phyloP scores from a whole-genome alignment of 92 coral and sea anemone genomes.

The Heliopora coerulea region DNA sequence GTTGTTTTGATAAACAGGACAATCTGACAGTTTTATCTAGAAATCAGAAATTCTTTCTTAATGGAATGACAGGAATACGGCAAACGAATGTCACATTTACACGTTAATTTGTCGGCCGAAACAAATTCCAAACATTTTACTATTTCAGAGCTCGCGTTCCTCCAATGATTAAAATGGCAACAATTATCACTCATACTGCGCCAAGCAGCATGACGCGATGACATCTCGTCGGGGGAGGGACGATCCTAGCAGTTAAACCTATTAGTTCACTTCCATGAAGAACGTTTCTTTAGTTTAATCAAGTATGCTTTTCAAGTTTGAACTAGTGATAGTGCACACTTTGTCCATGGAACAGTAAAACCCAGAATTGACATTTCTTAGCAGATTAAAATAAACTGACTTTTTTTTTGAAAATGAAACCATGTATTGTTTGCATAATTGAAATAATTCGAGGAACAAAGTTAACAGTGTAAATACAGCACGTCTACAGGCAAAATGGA shows the following conservation, averaged over 20 bases:
- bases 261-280: no score
- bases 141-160: neutral
- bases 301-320: no score
- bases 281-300: no score
- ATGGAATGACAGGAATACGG: constrained; percentile 5
- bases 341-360: no score
- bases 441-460: no score
- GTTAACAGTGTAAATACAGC: no score
- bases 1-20: constrained; percentile 29
- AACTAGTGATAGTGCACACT: no score
- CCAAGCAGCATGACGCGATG: neutral
- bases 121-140: neutral
- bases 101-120: neutral
- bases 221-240: neutral
- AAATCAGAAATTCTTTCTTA: neutral
- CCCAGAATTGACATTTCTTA: no score
- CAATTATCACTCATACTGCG: neutral
- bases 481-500: no score
- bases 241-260: constrained; percentile 2
- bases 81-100: neutral
- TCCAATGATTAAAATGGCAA: neutral
- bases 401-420: no score
- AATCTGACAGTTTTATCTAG: neutral
- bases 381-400: no score
- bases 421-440: no score